These are phyloP conservation scores for Sciurus vulgaris DNA, from an alignment of 2,797 vertebrate species.

Conservation along the genomic window DNA sequence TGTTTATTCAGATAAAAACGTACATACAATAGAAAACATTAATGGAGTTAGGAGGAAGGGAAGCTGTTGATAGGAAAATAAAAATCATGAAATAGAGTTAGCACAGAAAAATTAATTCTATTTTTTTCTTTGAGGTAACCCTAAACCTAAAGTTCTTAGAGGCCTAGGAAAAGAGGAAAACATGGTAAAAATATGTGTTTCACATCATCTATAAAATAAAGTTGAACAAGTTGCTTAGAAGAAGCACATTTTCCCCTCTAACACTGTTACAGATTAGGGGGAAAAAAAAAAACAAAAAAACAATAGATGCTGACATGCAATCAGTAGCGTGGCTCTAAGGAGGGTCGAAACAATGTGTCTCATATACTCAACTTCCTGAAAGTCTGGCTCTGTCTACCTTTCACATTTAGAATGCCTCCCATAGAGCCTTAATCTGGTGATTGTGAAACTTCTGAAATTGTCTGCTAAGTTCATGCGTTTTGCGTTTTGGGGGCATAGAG, in stretches of 20 bases:
- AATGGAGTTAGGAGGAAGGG: conserved; percentile 24
- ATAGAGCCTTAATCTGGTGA: not conserved
- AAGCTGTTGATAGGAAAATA: conserved; percentile 9
- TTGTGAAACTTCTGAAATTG: not conserved
- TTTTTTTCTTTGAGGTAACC: conserved; percentile 43
- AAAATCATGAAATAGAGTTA: not conserved
- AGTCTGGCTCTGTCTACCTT: not conserved
- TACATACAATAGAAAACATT: conserved; percentile 35
- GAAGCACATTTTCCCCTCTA: not conserved
- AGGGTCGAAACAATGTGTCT: not conserved
- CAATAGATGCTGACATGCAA: not conserved
- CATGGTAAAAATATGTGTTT: not conserved
- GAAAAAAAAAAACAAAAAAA: not conserved
- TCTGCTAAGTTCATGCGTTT: not conserved
- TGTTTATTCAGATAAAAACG: conserved; percentile 54
- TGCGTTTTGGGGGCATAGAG: not conserved
- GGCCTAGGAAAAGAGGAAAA: not conserved
- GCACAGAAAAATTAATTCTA: conserved; percentile 10
- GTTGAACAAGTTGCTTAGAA: not conserved
- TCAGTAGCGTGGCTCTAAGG: conserved; percentile 1
- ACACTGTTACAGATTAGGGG: not conserved
- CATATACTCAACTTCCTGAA: not conserved
- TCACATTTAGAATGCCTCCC: not conserved
- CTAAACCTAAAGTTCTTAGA: not conserved
- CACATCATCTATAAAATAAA: not conserved